A percentile compares a stretch with the other conserved stretches of the same genome.
These are phyloP conservation scores for Melangyna quadrimaculata DNA, from an alignment of 2,888 invertebrate genomes.

Conservation along the genomic window DNA sequence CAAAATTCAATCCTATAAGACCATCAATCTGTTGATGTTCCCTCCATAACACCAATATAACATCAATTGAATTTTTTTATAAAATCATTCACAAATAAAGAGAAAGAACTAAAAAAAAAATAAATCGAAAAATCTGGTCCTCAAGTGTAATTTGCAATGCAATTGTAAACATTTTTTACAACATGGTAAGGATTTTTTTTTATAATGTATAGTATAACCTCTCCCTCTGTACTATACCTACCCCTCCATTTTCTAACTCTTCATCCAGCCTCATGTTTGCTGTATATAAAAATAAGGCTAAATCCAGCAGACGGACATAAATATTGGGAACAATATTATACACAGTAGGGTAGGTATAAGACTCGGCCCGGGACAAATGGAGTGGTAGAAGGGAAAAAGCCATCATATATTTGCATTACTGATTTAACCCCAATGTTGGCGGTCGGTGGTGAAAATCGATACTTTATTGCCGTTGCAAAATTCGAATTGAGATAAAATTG, in stretches of 20 bases:
- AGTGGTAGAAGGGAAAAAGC: conserved; percentile 41
- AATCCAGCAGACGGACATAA: conserved; percentile 65
- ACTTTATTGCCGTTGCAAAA: conserved; percentile 71
- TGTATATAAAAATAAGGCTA: conserved; percentile 46
- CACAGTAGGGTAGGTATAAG: too few species aligned
- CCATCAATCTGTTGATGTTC: conserved; percentile 67
- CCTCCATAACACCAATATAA: conserved; percentile 48
- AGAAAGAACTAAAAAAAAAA: neutral
- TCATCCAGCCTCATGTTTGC: neutral
- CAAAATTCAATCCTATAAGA: conserved; percentile 66
- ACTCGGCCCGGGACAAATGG: neutral
- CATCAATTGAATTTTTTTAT: conserved; percentile 45
- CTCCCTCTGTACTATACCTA: neutral
- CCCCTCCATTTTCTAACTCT: conserved; percentile 1
- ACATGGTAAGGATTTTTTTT: neutral
- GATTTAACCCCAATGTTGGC: conserved; percentile 68
- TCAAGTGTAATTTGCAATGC: conserved; percentile 36
- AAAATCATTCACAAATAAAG: conserved; percentile 2
- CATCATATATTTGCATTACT: conserved; percentile 72
- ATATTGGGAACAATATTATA: conserved; percentile 31
- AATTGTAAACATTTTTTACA: conserved; percentile 67
- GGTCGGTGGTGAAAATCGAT: conserved; percentile 71
- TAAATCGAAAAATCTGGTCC: conserved; percentile 40
- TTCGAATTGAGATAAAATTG: conserved; percentile 71
- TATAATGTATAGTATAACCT: neutral